These are phyloP conservation scores for Anthopleura xanthogrammica DNA, from an alignment of 92 coral and sea anemone genomes.

Conservation along the genomic window DNA sequence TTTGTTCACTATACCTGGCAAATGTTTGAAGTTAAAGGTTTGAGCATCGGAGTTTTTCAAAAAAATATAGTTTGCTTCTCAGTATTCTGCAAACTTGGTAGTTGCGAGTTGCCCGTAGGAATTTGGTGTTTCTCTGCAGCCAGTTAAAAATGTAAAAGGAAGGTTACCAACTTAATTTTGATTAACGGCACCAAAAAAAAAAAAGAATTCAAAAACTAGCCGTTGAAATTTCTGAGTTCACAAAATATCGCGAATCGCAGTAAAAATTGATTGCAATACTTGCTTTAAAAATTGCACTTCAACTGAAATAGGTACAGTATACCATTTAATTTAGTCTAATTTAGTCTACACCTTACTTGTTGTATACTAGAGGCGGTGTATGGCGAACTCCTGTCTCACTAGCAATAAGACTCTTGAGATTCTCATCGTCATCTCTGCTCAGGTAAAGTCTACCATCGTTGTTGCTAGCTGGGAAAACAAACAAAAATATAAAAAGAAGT, in stretches of 20 bases:
- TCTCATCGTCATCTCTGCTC: constrained; percentile 49
- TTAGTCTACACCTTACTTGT: constrained; percentile 25
- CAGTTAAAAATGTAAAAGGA: too few species aligned
- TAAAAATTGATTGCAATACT: too few species aligned
- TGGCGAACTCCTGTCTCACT: constrained; percentile 30
- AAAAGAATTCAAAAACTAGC: too few species aligned
- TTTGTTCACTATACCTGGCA: constrained; percentile 52
- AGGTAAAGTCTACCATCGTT: constrained; percentile 62
- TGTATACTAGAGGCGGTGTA: constrained; percentile 20
- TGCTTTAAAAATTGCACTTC: background rate
- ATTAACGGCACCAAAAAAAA: too few species aligned
- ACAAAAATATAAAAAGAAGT: background rate
- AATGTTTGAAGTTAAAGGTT: background rate
- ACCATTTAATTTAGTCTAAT: too few species aligned
- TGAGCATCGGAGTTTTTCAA: background rate
- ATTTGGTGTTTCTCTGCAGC: too few species aligned
- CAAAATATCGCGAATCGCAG: too few species aligned
- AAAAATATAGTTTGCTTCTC: too few species aligned
- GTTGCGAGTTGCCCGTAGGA: too few species aligned
- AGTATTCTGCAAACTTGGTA: too few species aligned
- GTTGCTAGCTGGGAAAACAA: constrained; percentile 45
- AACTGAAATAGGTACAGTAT: background rate
- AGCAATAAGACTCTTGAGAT: constrained; percentile 41
- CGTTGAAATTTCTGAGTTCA: too few species aligned
- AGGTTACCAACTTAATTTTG: too few species aligned